Conservation (phyloP, 2,888 invertebrate species). For the Pristionchus mayeri region DNA sequence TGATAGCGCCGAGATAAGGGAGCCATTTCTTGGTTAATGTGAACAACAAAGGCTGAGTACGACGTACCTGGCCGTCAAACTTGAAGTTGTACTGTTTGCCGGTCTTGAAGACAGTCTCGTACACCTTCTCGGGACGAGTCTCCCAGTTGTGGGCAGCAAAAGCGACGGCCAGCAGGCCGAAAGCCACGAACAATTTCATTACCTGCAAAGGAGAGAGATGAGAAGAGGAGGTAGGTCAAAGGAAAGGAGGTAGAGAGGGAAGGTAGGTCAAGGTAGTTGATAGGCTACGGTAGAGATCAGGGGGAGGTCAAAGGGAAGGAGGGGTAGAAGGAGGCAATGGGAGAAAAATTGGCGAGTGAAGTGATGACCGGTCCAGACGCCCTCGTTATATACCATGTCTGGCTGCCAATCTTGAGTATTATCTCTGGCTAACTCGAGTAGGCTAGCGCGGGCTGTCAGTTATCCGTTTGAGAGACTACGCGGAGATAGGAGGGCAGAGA, state of each 20-base stretch:
- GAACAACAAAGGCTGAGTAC: background rate
- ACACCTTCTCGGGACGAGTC: background rate
- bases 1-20: background rate
- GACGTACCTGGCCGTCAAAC: constrained; percentile 47
- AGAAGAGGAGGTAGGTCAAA: background rate
- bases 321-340: no score
- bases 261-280: no score
- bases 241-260: background rate
- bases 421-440: constrained; percentile 30
- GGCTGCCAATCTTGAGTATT: background rate
- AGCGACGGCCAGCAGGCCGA: constrained; percentile 49
- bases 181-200: constrained; percentile 43
- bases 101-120: constrained; percentile 15
- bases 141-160: constrained; percentile 45
- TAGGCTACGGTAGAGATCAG: no score
- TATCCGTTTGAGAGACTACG: background rate
- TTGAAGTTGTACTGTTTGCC: constrained; percentile 49
- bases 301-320: no score
- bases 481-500: background rate
- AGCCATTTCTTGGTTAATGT: background rate
- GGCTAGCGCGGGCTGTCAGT: constrained; percentile 39
- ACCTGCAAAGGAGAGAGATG: constrained; percentile 4
- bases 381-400: background rate
- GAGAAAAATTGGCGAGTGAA: background rate
- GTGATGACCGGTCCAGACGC: background rate